Evolutionary conservation across 1,140 invertebrate species (phyloP).

Genomic region (Caenorhabditis brenneri): DNA sequence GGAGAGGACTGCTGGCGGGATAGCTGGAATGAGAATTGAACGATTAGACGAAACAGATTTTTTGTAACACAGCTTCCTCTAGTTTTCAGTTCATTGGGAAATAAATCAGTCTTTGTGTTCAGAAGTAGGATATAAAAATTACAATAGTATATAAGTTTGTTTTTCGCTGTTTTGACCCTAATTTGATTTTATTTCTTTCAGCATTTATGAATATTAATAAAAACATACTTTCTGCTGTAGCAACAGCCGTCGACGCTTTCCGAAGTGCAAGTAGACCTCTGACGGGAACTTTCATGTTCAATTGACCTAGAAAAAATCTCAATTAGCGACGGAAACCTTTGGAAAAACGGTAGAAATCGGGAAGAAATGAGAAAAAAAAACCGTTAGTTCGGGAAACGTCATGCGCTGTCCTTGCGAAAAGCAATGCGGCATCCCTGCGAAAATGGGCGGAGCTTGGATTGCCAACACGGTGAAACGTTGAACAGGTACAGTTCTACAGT

Average conservation of each 20-base stretch:
- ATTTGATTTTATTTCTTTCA: not conserved
- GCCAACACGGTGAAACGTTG: conserved; percentile 1
- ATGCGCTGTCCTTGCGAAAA: not conserved
- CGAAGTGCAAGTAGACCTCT: not conserved
- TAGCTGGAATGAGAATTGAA: too few relatives aligned
- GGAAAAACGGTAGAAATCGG: not conserved
- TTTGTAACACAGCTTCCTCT: too few relatives aligned
- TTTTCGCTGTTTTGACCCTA: too few relatives aligned
- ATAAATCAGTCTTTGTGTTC: too few relatives aligned
- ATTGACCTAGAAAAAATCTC: conserved; percentile 6
- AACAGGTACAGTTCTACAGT: not conserved
- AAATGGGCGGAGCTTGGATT: not conserved
- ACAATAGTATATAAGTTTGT: too few relatives aligned
- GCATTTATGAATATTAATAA: too few relatives aligned
- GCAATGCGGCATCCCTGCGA: not conserved
- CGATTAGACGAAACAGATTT: not conserved
- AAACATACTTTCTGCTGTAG: not conserved
- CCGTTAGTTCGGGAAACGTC: too few relatives aligned
- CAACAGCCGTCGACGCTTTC: not conserved
- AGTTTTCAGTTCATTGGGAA: too few relatives aligned
- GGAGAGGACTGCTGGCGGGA: not conserved
- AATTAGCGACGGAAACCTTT: not conserved
- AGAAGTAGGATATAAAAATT: too few relatives aligned
- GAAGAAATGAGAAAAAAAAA: not conserved
- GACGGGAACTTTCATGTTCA: conserved; percentile 24